Evolutionary conservation across 1,140 invertebrate genomes (phyloP), one percentile per base, ranked within the genome.

Genomic region (Phocides pigmalion): DNA sequence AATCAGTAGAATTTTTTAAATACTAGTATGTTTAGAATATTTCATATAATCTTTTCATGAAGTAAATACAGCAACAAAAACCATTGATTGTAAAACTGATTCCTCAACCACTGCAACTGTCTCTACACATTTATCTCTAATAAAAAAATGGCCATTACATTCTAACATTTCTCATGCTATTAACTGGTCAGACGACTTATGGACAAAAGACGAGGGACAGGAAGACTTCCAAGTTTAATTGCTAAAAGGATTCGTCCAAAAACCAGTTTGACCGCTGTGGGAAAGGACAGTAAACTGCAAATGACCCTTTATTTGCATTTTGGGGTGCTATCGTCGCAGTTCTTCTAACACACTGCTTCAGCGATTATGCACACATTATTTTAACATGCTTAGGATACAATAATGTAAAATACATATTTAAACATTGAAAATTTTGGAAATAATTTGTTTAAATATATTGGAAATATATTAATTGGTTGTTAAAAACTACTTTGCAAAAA

Each of bases 271-370:
- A 84, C 79, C 82, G 67, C 76, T 65, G 76, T 89, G 87, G 74
- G 85, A 90, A 88, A 84, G 81, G 80, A 79, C 81, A 87, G 68
- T 62, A 51, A 79, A 79, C 80, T 85, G 68, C 59, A 53, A 80
- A 79, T 89, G 84, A 89, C 86, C 86, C 83, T 81, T 86, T 84
- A 89, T 87, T 87, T 89, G 79, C 82, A 89, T 87, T 74, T 71
- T 58, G 56, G 46, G 62, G 51, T 56, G 49, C 15, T 41, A 46
- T 25, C 41, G 4, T 32, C 16, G 15, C 3, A 28, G 14, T 58
- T 22, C 63, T 37, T 32, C 17, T n/a, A 19, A 46, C 42, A 46
- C 42, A 46, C 42, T 0, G 42, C 42, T 46, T 4, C 12, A 12
- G 11, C 35, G 35, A 11, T 35, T 35, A 12, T 3, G 11, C 11